Evolutionary conservation across 1,140 invertebrate species (phyloP).

Genomic region (Achatina immaculata): DNA sequence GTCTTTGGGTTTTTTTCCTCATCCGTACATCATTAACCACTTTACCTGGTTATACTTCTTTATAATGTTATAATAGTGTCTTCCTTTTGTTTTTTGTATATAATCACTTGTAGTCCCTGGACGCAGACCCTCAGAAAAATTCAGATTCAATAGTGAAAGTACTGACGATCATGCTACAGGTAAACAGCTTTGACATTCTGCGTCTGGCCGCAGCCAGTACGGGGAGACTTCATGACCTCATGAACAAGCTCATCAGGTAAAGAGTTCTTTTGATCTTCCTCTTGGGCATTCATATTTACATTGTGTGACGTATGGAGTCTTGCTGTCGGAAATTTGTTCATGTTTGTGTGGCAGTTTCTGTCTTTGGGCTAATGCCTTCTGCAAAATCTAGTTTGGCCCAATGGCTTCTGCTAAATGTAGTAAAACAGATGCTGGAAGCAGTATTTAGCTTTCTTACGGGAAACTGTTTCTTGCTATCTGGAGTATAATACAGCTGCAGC

Average conservation of each 20-base stretch:
- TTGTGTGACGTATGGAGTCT: not conserved
- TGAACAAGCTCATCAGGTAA: slow-evolving; percentile 83
- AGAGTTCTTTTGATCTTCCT: not conserved
- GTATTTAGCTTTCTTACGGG: no score
- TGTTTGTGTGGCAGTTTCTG: not conserved
- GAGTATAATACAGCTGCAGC: no score
- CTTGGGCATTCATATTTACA: not conserved
- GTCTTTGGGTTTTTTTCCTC: no score
- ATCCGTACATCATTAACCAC: no score
- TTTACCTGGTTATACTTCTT: no score
- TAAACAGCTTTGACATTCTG: slow-evolving; percentile 89
- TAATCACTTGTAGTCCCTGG: slow-evolving; percentile 68
- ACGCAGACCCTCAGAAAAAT: slow-evolving; percentile 89
- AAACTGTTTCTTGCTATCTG: no score
- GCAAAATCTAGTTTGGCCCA: not conserved
- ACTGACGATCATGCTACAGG: slow-evolving; percentile 80
- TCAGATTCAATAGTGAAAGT: slow-evolving; percentile 77
- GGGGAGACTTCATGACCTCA: slow-evolving; percentile 88
- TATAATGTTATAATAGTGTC: no score
- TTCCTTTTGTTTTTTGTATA: not conserved
- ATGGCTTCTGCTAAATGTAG: no score
- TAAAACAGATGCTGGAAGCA: no score
- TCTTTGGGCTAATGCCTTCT: not conserved
- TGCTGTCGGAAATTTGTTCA: not conserved
- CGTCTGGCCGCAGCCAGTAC: slow-evolving; percentile 90